These are phyloP conservation scores for Azemiops feae DNA, from an alignment of 2,113 vertebrate species.

Conservation along the genomic window DNA sequence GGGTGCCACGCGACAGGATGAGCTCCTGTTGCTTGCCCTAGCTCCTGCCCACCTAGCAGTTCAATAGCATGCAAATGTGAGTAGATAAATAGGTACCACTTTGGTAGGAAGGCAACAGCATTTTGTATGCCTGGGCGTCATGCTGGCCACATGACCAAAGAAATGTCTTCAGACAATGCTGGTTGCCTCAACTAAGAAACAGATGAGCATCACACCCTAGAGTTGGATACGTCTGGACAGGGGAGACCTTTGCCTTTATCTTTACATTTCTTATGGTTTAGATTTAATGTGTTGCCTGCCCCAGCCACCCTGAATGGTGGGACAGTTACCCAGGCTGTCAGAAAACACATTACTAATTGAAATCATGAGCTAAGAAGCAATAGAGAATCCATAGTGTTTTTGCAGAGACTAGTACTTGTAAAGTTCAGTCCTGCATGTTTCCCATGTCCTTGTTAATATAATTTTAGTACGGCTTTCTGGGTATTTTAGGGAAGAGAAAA, in stretches of 20 bases:
- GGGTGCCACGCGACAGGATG: not conserved
- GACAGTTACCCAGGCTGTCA: not conserved
- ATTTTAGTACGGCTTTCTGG: not conserved
- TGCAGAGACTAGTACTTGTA: not conserved
- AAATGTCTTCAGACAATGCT: no score
- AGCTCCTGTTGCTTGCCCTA: not conserved
- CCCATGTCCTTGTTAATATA: not conserved
- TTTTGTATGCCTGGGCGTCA: no score
- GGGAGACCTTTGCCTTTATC: not conserved
- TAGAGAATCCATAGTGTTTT: not conserved
- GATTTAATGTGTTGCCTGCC: not conserved
- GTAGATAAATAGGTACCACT: not conserved
- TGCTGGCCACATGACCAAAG: no score
- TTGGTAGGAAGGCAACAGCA: no score
- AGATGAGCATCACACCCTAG: not conserved
- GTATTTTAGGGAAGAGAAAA: not conserved
- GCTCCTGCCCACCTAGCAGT: not conserved
- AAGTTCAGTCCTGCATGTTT: not conserved
- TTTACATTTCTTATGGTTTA: not conserved
- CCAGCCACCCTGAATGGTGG: not conserved
- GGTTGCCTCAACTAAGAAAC: not conserved
- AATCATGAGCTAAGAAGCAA: not conserved
- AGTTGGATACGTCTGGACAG: not conserved
- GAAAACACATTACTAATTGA: not conserved
- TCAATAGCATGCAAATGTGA: not conserved